Percentiles rank a stretch among this genome's conserved stretches.
phyloP scores from a whole-genome alignment of 1,140 invertebrate genomes.

The Saccostrea echinata region DNA sequence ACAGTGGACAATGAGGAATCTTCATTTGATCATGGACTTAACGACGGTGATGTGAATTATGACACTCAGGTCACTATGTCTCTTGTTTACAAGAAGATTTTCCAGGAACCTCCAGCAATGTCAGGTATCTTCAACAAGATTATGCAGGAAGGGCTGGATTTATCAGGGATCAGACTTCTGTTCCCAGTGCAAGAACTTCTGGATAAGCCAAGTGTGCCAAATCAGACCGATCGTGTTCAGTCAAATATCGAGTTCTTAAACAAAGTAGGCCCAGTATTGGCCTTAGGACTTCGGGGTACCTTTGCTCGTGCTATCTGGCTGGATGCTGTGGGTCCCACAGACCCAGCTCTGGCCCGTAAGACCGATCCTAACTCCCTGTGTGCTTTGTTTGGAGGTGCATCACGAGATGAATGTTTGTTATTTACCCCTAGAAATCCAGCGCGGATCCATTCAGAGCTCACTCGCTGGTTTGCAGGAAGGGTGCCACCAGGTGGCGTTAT shows the following conservation, averaged over 20 bases:
- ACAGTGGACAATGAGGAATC: constrained; percentile 74
- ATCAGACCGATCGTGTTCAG: constrained; percentile 48
- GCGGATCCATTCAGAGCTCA: constrained; percentile 70
- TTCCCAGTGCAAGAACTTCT: constrained; percentile 68
- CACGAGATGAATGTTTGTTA: constrained; percentile 71
- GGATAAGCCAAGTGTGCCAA: constrained; percentile 53
- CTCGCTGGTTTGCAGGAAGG: constrained; percentile 76
- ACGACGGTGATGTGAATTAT: constrained; percentile 65
- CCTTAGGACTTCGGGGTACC: constrained; percentile 74
- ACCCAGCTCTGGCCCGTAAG: constrained; percentile 71
- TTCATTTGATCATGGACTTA: constrained; percentile 56
- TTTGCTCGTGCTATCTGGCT: constrained; percentile 73
- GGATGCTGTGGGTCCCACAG: constrained; percentile 75
- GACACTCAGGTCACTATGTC: constrained; percentile 77
- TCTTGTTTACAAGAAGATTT: constrained; percentile 75
- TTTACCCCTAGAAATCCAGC: constrained; percentile 73
- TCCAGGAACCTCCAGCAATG: constrained; percentile 67
- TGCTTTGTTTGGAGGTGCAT: constrained; percentile 74
- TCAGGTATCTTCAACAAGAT: constrained; percentile 74
- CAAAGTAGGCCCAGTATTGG: constrained; percentile 73
- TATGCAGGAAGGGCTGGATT: constrained; percentile 71
- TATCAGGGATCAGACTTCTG: constrained; percentile 69
- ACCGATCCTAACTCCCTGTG: constrained; percentile 78
- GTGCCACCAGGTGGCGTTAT: constrained; percentile 71
- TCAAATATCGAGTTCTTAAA: constrained; percentile 67